Evolutionary conservation across 2,888 invertebrate species (phyloP).

Genomic region (Zonitis immaculata): DNA sequence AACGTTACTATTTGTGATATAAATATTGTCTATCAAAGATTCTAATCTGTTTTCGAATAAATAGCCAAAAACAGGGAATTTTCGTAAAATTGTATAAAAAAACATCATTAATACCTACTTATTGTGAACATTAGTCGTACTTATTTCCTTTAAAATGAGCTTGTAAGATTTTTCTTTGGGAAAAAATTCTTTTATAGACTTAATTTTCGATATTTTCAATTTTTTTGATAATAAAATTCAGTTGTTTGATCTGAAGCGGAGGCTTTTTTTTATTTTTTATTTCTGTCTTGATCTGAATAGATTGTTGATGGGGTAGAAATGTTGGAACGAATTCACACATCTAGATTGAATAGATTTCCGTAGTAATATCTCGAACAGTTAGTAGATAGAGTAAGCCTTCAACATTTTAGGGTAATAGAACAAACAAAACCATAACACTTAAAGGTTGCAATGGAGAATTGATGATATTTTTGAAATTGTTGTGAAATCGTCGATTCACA

Average conservation of each 20-base stretch:
- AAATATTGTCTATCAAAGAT: no score
- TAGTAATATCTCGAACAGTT: not conserved
- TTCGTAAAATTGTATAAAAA: no score
- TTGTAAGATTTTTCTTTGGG: no score
- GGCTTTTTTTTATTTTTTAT: not conserved
- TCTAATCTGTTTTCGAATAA: no score
- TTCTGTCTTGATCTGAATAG: not conserved
- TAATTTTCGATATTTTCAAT: not conserved
- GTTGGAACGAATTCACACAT: not conserved
- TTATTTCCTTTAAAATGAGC: no score
- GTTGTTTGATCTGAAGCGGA: not conserved
- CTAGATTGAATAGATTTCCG: not conserved
- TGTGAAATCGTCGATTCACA: not conserved
- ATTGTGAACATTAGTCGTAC: no score
- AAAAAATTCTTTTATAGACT: no score
- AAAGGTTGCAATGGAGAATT: not conserved
- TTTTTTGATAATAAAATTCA: not conserved
- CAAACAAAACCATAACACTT: not conserved
- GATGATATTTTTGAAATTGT: not conserved
- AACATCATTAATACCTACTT: no score
- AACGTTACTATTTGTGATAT: no score
- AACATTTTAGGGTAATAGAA: not conserved
- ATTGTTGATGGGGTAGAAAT: not conserved
- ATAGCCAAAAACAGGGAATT: no score
- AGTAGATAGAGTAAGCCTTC: not conserved